These are phyloP conservation scores for Grammomys dolichurus DNA, from an alignment of 2,113 vertebrate genomes.

Conservation along the genomic window DNA sequence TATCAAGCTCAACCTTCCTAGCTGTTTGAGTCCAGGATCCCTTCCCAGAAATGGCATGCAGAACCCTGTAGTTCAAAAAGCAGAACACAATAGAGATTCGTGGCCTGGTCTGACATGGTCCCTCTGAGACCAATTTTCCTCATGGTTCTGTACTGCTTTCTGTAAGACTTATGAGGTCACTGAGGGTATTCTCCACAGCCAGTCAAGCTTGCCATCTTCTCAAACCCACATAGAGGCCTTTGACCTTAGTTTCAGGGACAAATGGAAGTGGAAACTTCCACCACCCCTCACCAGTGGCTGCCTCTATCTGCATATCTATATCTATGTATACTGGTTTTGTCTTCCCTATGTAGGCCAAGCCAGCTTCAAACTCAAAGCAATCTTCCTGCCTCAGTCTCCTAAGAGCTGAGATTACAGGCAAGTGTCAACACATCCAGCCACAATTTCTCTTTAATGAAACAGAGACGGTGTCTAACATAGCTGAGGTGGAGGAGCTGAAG, in stretches of 20 bases:
- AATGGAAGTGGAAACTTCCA: conserved; percentile 64
- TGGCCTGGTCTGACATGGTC: background rate
- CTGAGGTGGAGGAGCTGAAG: conserved; percentile 12
- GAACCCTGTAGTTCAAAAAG: background rate
- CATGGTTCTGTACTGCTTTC: background rate
- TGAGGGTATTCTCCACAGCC: background rate
- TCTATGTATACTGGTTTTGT: background rate
- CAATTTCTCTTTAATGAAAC: conserved; percentile 27
- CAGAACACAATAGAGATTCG: background rate
- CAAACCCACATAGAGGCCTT: conserved; percentile 33
- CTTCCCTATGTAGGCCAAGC: background rate
- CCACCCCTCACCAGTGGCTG: background rate
- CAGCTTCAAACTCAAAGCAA: background rate
- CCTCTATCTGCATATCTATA: background rate
- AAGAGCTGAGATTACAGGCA: background rate
- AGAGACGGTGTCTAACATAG: conserved; percentile 6
- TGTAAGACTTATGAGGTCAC: conserved; percentile 10
- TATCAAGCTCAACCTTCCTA: background rate
- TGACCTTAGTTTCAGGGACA: conserved; percentile 45
- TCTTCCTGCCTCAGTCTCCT: background rate
- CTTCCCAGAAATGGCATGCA: background rate
- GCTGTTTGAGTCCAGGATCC: background rate
- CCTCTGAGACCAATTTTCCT: background rate
- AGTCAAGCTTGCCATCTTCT: conserved; percentile 14
- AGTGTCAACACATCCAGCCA: background rate